Evolutionary conservation across 2,888 invertebrate genomes (phyloP).

Genomic region (Pecten maximus): DNA sequence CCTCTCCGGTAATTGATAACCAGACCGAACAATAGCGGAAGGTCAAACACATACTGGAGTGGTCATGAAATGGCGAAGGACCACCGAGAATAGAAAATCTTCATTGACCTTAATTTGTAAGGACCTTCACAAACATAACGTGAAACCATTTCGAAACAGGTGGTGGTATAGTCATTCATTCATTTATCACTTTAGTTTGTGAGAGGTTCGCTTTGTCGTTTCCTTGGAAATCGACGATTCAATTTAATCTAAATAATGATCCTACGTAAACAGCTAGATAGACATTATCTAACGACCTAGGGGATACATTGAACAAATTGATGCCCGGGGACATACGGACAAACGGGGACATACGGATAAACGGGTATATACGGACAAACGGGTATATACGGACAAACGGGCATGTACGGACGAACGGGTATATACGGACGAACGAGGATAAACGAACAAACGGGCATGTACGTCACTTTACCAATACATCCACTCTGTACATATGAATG

Average conservation of each 20-base stretch:
- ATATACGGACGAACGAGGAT: background rate
- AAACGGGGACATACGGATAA: background rate
- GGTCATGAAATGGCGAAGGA: background rate
- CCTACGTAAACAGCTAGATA: too few relatives aligned
- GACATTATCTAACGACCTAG: too few relatives aligned
- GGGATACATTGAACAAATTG: background rate
- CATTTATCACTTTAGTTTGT: too few relatives aligned
- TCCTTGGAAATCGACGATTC: too few relatives aligned
- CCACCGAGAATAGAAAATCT: background rate
- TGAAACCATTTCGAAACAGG: too few relatives aligned
- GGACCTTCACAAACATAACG: too few relatives aligned
- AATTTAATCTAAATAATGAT: too few relatives aligned
- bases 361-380: background rate
- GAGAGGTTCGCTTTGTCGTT: too few relatives aligned
- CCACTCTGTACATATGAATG: background rate
- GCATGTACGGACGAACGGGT: background rate
- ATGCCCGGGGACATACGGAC: background rate
- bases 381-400: background rate
- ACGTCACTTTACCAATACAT: background rate
- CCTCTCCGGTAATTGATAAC: background rate
- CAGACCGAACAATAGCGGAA: background rate
- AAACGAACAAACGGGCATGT: background rate
- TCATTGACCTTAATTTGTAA: too few relatives aligned
- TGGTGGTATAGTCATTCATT: too few relatives aligned
- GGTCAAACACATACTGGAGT: background rate